These are phyloP conservation scores for Neosilurus mollespiculum DNA, from an alignment of 2,797 vertebrate species.

Conservation along the genomic window DNA sequence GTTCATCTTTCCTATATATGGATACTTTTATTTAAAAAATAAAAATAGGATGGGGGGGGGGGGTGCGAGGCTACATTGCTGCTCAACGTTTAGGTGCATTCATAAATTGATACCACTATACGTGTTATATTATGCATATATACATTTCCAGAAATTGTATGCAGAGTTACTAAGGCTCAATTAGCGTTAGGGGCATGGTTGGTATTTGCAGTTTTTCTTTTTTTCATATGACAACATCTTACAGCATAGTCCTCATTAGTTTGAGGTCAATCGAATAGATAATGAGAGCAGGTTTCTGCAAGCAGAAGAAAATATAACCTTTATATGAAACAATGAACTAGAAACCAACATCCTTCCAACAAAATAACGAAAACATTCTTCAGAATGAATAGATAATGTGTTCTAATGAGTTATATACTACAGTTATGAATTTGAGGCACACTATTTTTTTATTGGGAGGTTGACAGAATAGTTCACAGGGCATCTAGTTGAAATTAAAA, in stretches of 20 bases:
- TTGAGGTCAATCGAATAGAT: neutral
- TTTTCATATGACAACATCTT: neutral
- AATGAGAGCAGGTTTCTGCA: neutral
- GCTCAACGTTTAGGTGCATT: neutral
- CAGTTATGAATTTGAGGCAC: neutral
- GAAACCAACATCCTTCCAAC: neutral
- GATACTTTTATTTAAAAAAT: neutral
- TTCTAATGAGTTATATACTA: neutral
- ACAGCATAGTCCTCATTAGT: neutral
- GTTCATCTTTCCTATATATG: constrained; percentile 31
- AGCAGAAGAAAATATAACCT: neutral
- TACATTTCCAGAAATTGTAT: neutral
- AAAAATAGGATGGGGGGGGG: no score
- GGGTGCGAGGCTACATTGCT: neutral
- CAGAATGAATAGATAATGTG: neutral
- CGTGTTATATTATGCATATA: neutral
- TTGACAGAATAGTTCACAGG: neutral
- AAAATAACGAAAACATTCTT: neutral
- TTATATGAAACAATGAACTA: neutral
- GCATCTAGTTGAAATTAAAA: neutral
- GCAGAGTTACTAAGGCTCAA: neutral
- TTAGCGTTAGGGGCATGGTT: neutral
- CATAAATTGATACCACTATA: neutral
- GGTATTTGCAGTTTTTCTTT: neutral
- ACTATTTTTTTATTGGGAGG: neutral